phyloP scores from a whole-genome alignment of 2,113 vertebrate genomes.

The Pachycephala philippinensis region DNA sequence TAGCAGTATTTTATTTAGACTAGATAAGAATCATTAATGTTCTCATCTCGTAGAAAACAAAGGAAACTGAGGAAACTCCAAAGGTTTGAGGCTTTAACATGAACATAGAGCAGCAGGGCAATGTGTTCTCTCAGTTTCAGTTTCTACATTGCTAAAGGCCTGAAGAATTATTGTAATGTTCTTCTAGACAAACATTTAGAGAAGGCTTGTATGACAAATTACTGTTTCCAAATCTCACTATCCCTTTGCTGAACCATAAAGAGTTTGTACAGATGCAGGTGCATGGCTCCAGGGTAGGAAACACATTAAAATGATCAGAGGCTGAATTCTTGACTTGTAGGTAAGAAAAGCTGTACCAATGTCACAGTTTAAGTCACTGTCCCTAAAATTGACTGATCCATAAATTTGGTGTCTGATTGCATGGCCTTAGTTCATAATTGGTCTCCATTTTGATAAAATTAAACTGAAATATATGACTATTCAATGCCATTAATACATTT shows the following conservation, averaged over 20 bases:
- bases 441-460: not conserved
- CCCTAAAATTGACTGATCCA: not conserved
- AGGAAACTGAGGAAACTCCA: not conserved
- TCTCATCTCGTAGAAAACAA: not conserved
- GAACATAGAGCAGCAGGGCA: not conserved
- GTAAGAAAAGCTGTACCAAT: not conserved
- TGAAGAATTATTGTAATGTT: not conserved
- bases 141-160: not conserved
- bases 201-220: not conserved
- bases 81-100: not conserved
- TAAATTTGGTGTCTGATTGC: not conserved
- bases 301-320: not conserved
- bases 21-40: not conserved
- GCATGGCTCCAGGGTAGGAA: not conserved
- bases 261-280: not conserved
- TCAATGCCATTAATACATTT: not conserved
- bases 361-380: not conserved
- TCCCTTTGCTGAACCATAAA: not conserved
- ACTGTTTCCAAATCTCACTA: not conserved
- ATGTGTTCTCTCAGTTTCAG: not conserved
- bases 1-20: not conserved
- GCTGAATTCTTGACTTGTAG: not conserved
- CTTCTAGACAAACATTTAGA: not conserved
- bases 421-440: not conserved
- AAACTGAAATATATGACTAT: not conserved